Conservation (phyloP, 2,797 vertebrate species). For the Hippopotamyrus pictus region DNA sequence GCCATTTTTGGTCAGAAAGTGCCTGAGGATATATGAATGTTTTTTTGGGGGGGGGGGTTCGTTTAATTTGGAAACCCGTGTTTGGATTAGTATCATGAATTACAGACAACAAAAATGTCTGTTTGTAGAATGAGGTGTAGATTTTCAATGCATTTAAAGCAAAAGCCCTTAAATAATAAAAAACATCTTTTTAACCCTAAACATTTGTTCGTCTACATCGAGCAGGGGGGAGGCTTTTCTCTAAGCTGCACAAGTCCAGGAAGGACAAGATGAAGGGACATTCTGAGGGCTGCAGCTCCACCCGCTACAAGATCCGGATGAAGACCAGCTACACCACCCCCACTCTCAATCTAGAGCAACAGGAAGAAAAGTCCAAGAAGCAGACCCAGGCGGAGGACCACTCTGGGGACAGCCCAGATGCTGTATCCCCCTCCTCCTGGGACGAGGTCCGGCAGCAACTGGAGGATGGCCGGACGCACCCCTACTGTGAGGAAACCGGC, state of each 20-base stretch:
- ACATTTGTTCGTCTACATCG: neutral
- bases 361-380: slow-evolving; percentile 24
- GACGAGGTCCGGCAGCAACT: slow-evolving; percentile 57
- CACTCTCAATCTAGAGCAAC: slow-evolving; percentile 53
- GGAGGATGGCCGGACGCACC: slow-evolving; percentile 62
- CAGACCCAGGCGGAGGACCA: slow-evolving; percentile 18
- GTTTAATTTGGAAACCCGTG: neutral
- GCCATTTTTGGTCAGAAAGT: neutral
- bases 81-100: neutral
- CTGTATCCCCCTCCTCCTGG: slow-evolving; percentile 52
- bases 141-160: neutral
- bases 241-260: slow-evolving; percentile 69
- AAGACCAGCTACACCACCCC: slow-evolving; percentile 68
- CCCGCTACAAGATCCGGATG: slow-evolving; percentile 54
- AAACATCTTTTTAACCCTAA: neutral
- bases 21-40: neutral
- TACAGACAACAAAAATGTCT: neutral
- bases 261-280: slow-evolving; percentile 58
- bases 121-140: neutral
- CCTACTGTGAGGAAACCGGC: slow-evolving; percentile 70
- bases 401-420: slow-evolving; percentile 43
- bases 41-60: neutral
- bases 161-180: neutral
- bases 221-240: slow-evolving; percentile 81
- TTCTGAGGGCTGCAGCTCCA: slow-evolving; percentile 58